Evolutionary conservation across 2,797 vertebrate species (phyloP).

Genomic region (Thalassophryne amazonica): DNA sequence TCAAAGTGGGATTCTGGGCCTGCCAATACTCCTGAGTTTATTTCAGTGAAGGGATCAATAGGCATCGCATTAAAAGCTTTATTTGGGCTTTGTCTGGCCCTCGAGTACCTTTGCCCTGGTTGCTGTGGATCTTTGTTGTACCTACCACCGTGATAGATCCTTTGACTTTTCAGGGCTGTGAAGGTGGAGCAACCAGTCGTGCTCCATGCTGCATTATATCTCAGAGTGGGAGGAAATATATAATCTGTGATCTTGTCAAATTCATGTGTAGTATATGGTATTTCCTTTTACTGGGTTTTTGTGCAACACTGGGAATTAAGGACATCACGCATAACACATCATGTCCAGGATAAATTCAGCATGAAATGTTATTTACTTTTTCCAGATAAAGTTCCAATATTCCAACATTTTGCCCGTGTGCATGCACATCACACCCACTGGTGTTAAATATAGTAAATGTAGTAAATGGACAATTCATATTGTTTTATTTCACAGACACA

Average conservation of each 20-base stretch:
- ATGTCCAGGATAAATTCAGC: too few relatives aligned
- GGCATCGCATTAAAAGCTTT: constrained; percentile 81
- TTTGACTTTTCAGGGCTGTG: constrained; percentile 33
- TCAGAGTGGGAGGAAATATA: constrained; percentile 1
- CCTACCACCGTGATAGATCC: constrained; percentile 27
- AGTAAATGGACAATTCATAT: too few relatives aligned
- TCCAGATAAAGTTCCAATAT: too few relatives aligned
- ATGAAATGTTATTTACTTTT: too few relatives aligned
- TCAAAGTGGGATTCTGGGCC: constrained; percentile 81
- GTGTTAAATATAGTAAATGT: too few relatives aligned
- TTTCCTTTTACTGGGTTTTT: constrained; percentile 5
- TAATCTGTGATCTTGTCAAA: constrained; percentile 1
- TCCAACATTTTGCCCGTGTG: too few relatives aligned
- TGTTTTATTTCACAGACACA: too few relatives aligned
- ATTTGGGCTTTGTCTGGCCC: constrained; percentile 77
- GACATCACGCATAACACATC: too few relatives aligned
- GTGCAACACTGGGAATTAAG: constrained; percentile 22
- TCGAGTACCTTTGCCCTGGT: constrained; percentile 63
- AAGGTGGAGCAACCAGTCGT: constrained; percentile 11
- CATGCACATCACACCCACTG: too few relatives aligned
- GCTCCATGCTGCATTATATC: constrained; percentile 19
- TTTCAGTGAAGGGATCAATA: constrained; percentile 79
- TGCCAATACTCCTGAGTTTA: constrained; percentile 83
- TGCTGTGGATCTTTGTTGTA: constrained; percentile 48
- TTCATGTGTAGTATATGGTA: not conserved